Evolutionary conservation across 2,113 vertebrate species (phyloP).

Genomic region (Pristiophorus japonicus): DNA sequence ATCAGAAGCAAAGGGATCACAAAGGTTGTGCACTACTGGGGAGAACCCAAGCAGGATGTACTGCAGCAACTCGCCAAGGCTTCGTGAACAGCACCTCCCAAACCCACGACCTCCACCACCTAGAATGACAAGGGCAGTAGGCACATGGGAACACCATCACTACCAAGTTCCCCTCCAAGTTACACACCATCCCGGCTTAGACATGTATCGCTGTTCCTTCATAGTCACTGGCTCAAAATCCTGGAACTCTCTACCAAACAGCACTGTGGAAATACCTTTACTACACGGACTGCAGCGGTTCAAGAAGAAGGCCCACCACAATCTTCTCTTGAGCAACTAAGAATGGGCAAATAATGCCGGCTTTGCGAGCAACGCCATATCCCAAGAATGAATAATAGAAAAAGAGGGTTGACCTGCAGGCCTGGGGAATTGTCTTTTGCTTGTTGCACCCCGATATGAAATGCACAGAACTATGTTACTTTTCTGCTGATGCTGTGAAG

Average conservation of each 20-base stretch:
- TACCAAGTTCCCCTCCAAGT: neutral
- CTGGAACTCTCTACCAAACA: neutral
- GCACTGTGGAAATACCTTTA: neutral
- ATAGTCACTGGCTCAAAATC: neutral
- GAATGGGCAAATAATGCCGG: neutral
- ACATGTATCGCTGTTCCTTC: neutral
- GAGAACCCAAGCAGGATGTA: neutral
- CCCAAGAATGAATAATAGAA: neutral
- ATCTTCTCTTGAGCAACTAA: neutral
- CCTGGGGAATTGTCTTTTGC: neutral
- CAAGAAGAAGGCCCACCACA: neutral
- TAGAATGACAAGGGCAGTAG: neutral
- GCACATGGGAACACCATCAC: neutral
- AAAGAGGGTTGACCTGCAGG: neutral
- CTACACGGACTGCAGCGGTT: neutral
- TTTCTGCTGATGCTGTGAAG: neutral
- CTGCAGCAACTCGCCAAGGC: neutral
- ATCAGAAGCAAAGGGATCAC: no score
- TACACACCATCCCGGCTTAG: neutral
- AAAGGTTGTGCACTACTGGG: no score
- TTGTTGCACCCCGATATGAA: neutral
- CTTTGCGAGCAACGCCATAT: neutral
- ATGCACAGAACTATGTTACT: neutral
- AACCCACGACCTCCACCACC: neutral
- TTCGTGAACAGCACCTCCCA: no score